Evolutionary conservation across 2,888 invertebrate genomes (phyloP).

Genomic region (Cheiracanthium punctorium): DNA sequence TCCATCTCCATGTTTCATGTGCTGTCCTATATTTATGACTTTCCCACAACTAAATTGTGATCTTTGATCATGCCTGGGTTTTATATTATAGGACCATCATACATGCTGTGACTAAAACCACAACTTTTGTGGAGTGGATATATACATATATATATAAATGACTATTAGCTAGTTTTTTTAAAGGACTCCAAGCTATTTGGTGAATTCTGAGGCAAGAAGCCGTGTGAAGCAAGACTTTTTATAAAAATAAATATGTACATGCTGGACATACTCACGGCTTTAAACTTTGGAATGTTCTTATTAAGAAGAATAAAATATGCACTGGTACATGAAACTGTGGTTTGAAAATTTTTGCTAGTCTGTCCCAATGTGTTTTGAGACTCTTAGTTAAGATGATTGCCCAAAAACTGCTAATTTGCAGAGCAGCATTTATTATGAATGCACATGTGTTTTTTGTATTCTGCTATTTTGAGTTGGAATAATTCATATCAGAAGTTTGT

Average conservation of each 20-base stretch:
- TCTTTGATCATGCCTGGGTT: not conserved
- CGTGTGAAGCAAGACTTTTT: slow-evolving; percentile 35
- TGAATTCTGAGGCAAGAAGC: slow-evolving; percentile 37
- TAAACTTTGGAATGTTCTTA: slow-evolving; percentile 60
- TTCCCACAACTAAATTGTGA: not conserved
- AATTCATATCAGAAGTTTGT: too few species aligned
- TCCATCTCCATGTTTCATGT: slow-evolving; percentile 28
- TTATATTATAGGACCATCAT: slow-evolving; percentile 26
- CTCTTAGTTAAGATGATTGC: slow-evolving; percentile 38
- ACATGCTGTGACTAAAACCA: slow-evolving; percentile 31
- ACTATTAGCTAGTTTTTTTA: slow-evolving; percentile 59
- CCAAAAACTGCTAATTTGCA: slow-evolving; percentile 9
- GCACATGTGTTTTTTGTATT: slow-evolving; percentile 30
- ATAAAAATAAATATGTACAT: slow-evolving; percentile 26
- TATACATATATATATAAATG: too few species aligned
- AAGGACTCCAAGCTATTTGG: slow-evolving; percentile 46
- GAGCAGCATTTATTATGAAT: slow-evolving; percentile 42
- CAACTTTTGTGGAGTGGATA: slow-evolving; percentile 57
- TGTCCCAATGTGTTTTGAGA: slow-evolving; percentile 32
- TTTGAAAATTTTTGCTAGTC: slow-evolving; percentile 59
- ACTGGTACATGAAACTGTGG: slow-evolving; percentile 39
- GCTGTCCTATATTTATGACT: slow-evolving; percentile 27
- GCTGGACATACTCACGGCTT: slow-evolving; percentile 37
- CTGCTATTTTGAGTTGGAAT: not conserved
- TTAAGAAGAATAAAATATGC: slow-evolving; percentile 29